Conservation (phyloP, 2,797 vertebrate species). For the Moxostoma hubbsi region DNA sequence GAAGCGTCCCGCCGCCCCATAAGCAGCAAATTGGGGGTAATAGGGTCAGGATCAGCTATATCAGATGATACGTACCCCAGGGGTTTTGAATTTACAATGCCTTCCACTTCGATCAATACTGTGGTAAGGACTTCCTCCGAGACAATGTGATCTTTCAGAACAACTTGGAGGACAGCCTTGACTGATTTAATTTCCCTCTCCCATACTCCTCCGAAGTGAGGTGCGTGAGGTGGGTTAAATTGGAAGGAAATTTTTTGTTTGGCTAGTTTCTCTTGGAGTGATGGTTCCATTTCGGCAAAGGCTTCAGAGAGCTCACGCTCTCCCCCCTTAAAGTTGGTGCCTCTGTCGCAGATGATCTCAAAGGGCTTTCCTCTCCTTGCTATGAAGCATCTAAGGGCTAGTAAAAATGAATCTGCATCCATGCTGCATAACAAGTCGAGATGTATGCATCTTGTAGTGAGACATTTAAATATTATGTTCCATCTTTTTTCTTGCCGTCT, state of each 20-base stretch:
- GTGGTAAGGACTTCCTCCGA: constrained; percentile 15
- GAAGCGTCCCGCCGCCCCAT: too few species aligned
- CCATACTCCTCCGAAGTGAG: neutral
- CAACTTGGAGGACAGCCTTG: neutral
- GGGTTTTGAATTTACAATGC: constrained; percentile 6
- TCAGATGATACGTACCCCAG: constrained; percentile 41
- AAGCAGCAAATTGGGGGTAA: constrained; percentile 13
- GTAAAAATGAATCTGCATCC: constrained; percentile 17
- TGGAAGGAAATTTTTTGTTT: too few species aligned
- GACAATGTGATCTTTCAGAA: neutral
- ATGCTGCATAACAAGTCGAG: constrained; percentile 12
- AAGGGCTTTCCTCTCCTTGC: too few species aligned
- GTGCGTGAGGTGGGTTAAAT: neutral
- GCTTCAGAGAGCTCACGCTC: too few species aligned
- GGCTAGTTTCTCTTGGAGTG: too few species aligned
- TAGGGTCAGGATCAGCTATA: constrained; percentile 8
- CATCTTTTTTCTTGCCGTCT: constrained; percentile 28
- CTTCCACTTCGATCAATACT: constrained; percentile 1
- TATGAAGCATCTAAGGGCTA: constrained; percentile 4
- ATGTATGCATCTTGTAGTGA: constrained; percentile 12
- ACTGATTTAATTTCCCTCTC: constrained; percentile 24
- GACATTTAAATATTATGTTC: constrained; percentile 37
- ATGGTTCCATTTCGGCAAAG: too few species aligned
- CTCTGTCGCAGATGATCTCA: neutral
- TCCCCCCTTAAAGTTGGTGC: too few species aligned